These are phyloP conservation scores for Spongilla lacustris DNA, from an alignment of 37 sponge, comb jelly and placozoan species.

Conservation along the genomic window DNA sequence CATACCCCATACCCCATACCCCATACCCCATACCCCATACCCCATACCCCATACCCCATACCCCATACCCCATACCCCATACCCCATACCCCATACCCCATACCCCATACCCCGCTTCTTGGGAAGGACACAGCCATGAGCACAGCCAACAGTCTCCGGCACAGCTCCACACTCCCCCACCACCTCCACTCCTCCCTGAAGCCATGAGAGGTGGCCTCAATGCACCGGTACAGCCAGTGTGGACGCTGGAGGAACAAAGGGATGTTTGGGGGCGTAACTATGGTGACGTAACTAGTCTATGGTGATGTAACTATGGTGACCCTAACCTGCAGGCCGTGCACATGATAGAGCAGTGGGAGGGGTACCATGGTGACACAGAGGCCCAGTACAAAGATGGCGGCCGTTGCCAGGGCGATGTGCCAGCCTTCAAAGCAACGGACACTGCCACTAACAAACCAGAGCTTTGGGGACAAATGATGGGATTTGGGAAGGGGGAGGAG, in stretches of 20 bases:
- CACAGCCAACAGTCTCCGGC: constrained; percentile 47
- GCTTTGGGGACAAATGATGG: constrained; percentile 32
- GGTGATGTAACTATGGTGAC: too few species aligned
- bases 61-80: too few species aligned
- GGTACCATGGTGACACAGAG: constrained; percentile 23
- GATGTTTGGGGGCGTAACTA: too few species aligned
- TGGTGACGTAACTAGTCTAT: too few species aligned
- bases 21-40: too few species aligned
- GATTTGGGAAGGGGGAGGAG: constrained; percentile 1
- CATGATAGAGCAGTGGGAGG: neutral
- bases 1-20: too few species aligned
- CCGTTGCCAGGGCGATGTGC: constrained; percentile 43
- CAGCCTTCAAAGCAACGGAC: constrained; percentile 56
- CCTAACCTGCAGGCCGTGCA: neutral
- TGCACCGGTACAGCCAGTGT: too few species aligned
- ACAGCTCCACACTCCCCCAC: constrained; percentile 71
- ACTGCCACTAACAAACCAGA: constrained; percentile 60
- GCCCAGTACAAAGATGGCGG: constrained; percentile 37
- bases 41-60: too few species aligned
- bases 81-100: too few species aligned
- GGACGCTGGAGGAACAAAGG: too few species aligned
- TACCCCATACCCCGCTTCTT: constrained; percentile 38
- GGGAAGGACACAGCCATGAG: constrained; percentile 65
- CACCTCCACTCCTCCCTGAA: constrained; percentile 60
- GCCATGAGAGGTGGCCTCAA: neutral